phyloP scores from a whole-genome alignment of 2,797 vertebrate genomes.

The Halcyon badia region DNA sequence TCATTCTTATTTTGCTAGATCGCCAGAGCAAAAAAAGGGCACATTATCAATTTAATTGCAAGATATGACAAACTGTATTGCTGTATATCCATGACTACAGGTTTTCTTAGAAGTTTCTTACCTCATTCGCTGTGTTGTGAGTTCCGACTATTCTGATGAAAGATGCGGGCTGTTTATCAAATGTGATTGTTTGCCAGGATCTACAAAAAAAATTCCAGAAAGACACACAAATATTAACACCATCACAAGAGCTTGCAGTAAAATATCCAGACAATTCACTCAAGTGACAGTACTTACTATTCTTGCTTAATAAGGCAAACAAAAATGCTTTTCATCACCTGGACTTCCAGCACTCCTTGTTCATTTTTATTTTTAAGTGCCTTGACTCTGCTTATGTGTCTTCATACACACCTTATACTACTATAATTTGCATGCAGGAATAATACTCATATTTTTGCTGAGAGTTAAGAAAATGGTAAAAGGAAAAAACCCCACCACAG shows the following conservation, averaged over 20 bases:
- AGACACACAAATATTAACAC: not conserved
- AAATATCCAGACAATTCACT: not conserved
- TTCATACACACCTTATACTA: not conserved
- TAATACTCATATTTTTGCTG: not conserved
- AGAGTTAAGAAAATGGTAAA: not conserved
- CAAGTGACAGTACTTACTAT: not conserved
- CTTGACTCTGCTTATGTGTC: not conserved
- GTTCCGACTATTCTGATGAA: conserved; percentile 98
- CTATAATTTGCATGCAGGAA: not conserved
- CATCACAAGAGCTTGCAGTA: not conserved
- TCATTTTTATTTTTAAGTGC: not conserved
- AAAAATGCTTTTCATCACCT: not conserved
- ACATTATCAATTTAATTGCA: not conserved
- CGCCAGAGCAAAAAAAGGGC: not conserved
- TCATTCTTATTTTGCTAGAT: not conserved
- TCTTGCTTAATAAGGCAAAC: not conserved
- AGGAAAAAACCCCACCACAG: not conserved
- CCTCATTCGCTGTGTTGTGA: conserved; percentile 98
- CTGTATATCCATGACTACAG: not conserved
- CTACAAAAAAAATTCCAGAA: conserved; percentile 77
- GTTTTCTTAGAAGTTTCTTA: conserved; percentile 52
- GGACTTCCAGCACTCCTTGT: not conserved
- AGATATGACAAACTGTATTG: not conserved
- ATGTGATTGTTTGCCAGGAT: conserved; percentile 94
- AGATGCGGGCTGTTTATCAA: conserved; percentile 92